Evolutionary conservation across 2,113 vertebrate genomes (phyloP), one percentile per base, ranked within the genome.

Genomic region (Archilochus colubris): DNA sequence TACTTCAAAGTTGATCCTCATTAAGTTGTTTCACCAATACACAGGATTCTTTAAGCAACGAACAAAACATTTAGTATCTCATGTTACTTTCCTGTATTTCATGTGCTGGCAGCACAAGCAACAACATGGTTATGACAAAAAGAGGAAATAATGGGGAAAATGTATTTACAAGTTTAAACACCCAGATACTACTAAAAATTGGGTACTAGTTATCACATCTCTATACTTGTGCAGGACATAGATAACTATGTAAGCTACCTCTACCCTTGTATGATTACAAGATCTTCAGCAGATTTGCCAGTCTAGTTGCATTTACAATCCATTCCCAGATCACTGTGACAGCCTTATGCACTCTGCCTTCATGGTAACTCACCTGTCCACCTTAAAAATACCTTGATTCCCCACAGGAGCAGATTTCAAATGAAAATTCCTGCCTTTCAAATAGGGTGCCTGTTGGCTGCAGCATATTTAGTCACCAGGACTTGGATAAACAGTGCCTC

Each of bases 1-100:
- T 95, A 85, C 70, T 96, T 94, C 94, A 93, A 81, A 92, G 75
- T 74, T 82, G 95, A 95, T 85, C 88, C 94, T 97, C 88, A 91
- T 82, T 82, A 89, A 93, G 70, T 51, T 40, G 44, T 55, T 84
- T 89, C 68, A 88, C 31, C 91, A 86, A 91, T 30, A 86, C 17
- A 62, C 9, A 40, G 23, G 8, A 67, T 53, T 79, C 46, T 78
- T n/a, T 36, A 64, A 76, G 38, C 33, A 78, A 77, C 53, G 90
- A 92, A 88, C 23, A 92, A 94, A 93, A 81, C 51, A 84, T 28
- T 33, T 57, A 53, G 24, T 20, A 86, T 14, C 25, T 81, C 48
- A 18, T 6, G 6, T 31, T 74, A 36, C 67, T 90, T 68, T 83
- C 55, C n/a, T 51, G 2, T 22, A 62, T 92, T 44, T 68, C 53